Conservation (phyloP, 2,888 invertebrate genomes). For the Caenorhabditis becei region DNA sequence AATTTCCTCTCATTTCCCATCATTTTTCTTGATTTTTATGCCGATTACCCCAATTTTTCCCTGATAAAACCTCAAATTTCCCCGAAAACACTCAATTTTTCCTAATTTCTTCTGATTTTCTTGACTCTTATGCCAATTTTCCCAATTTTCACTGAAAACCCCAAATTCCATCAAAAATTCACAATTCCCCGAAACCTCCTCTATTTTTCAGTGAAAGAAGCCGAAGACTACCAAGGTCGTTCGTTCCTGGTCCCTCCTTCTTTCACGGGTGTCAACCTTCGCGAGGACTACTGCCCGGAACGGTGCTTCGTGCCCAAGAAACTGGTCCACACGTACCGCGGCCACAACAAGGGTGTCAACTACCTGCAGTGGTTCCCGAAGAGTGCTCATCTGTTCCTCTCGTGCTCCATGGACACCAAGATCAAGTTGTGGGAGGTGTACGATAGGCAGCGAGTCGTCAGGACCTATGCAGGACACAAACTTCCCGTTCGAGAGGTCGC, state of each 20-base stretch:
- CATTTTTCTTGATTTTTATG: no score
- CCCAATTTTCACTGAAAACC: no score
- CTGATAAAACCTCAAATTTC: no score
- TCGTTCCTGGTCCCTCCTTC: slow-evolving; percentile 95
- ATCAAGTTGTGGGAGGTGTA: slow-evolving; percentile 96
- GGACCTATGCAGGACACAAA: slow-evolving; percentile 96
- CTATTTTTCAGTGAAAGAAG: slow-evolving; percentile 88
- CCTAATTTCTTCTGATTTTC: no score
- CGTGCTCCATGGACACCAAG: slow-evolving; percentile 96
- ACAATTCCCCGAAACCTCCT: no score
- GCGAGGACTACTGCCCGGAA: slow-evolving; percentile 91
- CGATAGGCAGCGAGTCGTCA: slow-evolving; percentile 92
- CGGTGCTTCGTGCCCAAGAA: slow-evolving; percentile 74
- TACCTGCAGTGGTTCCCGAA: slow-evolving; percentile 95
- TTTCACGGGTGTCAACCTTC: slow-evolving; percentile 92
- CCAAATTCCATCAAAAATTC: no score
- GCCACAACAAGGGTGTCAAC: slow-evolving; percentile 96
- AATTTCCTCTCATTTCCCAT: no score
- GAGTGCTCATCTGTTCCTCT: slow-evolving; percentile 94
- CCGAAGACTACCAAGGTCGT: slow-evolving; percentile 96
- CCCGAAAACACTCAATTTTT: no score
- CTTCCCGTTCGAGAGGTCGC: slow-evolving; percentile 93
- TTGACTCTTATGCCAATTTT: no score
- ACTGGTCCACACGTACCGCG: slow-evolving; percentile 86
- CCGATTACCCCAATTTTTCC: no score